A percentile compares a stretch with the other conserved stretches of the same genome.
Evolutionary conservation across 2,113 vertebrate species (phyloP).

Genomic region (human): GRCh38 chr9:11046001-11046500

Average conservation of each 20-base stretch:
- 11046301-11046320: not conserved
- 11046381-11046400: too few relatives aligned
- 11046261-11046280: not conserved
- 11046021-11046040: not conserved
- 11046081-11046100: not conserved
- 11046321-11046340: not conserved
- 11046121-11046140: not conserved
- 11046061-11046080: not conserved
- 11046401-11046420: too few relatives aligned
- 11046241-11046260: not conserved
- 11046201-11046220: not conserved
- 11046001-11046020: not conserved
- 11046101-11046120: not conserved
- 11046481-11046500: too few relatives aligned
- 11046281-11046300: not conserved
- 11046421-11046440: too few relatives aligned
- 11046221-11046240: not conserved
- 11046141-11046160: not conserved
- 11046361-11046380: not conserved
- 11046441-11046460: too few relatives aligned
- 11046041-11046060: not conserved
- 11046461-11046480: too few relatives aligned
- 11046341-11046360: not conserved
- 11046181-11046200: not conserved
- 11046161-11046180: not conserved